Evolutionary conservation across 2,888 invertebrate species (phyloP).

Genomic region (Portevinia maculata): DNA sequence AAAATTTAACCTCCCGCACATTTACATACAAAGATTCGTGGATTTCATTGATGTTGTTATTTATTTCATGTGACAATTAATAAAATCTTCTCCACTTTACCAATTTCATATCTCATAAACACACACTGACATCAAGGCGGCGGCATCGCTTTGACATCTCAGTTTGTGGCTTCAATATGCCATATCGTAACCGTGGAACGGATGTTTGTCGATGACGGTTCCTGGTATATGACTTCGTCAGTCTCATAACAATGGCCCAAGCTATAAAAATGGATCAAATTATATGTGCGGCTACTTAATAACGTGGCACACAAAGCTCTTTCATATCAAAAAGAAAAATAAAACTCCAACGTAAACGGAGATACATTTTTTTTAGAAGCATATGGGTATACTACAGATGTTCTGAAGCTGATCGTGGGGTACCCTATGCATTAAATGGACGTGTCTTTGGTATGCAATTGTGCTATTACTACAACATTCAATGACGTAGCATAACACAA

Average conservation of each 20-base stretch:
- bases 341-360: too few relatives aligned
- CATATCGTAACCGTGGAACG: conserved; percentile 36
- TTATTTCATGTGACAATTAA: conserved; percentile 28
- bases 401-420: too few relatives aligned
- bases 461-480: too few relatives aligned
- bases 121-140: conserved; percentile 23
- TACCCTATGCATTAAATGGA: too few relatives aligned
- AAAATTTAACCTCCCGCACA: background rate
- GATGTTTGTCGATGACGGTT: conserved; percentile 43
- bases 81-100: conserved; percentile 26
- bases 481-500: too few relatives aligned
- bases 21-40: conserved; percentile 34
- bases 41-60: conserved; percentile 13
- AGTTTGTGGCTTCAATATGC: conserved; percentile 41
- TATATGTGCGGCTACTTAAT: conserved; percentile 31
- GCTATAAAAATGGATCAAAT: conserved; percentile 13
- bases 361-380: too few relatives aligned
- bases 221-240: conserved; percentile 47
- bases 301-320: conserved; percentile 12
- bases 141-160: conserved; percentile 32
- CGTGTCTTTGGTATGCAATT: too few relatives aligned
- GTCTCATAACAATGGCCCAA: conserved; percentile 16
- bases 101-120: conserved; percentile 26
- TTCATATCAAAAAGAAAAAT: conserved; percentile 11
- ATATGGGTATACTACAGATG: too few relatives aligned